Evolutionary conservation across 1,140 invertebrate species (phyloP).

Genomic region (Armadillidium nasatum): DNA sequence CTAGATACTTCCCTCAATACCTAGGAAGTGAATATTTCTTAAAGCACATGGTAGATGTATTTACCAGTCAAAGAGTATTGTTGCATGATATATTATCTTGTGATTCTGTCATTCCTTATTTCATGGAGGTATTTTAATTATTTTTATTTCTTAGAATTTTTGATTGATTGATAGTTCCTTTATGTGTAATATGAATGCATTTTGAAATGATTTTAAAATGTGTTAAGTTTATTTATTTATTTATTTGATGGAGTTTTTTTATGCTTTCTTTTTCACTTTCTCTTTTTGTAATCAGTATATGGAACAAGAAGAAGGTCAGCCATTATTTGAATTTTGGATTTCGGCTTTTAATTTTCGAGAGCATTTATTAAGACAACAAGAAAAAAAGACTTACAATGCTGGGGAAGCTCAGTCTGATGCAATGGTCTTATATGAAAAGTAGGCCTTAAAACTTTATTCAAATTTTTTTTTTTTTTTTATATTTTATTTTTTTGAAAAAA

Average conservation of each 20-base stretch:
- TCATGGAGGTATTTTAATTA: background rate
- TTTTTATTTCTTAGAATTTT: too few relatives aligned
- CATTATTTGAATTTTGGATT: conserved; percentile 83
- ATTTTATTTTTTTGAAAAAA: too few relatives aligned
- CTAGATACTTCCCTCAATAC: background rate
- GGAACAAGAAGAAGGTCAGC: conserved; percentile 76
- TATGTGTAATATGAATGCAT: too few relatives aligned
- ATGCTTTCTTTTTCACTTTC: too few relatives aligned
- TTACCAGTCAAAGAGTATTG: background rate
- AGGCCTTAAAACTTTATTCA: conserved; percentile 45
- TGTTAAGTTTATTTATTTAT: too few relatives aligned
- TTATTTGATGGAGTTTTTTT: too few relatives aligned
- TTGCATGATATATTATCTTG: background rate
- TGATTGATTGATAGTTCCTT: too few relatives aligned
- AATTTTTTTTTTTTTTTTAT: too few relatives aligned
- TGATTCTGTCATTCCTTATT: conserved; percentile 4
- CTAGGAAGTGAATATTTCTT: conserved; percentile 1
- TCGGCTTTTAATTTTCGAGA: conserved; percentile 80
- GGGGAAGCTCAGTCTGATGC: conserved; percentile 76
- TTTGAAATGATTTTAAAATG: too few relatives aligned
- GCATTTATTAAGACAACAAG: conserved; percentile 53
- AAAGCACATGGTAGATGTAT: background rate
- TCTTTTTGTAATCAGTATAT: conserved; percentile 61
- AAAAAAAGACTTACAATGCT: conserved; percentile 54
- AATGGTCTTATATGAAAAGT: conserved; percentile 87